These are phyloP conservation scores for Lacerta agilis DNA, from an alignment of 2,797 vertebrate genomes.

Conservation along the genomic window DNA sequence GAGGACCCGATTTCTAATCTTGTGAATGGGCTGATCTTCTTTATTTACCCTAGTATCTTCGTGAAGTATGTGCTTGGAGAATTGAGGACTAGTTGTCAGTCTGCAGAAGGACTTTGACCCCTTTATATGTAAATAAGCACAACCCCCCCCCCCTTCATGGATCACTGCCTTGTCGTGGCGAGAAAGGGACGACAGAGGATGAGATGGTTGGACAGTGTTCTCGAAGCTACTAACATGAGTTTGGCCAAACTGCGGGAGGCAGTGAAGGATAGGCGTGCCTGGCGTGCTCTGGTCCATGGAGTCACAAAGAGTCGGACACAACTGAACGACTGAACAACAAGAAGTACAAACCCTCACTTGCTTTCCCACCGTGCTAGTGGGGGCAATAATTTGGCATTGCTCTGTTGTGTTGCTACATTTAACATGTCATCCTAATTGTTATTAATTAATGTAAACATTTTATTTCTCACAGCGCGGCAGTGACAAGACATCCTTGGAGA, in stretches of 20 bases:
- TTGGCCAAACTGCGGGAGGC: too few species aligned
- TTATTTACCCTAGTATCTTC: background rate
- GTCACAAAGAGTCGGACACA: too few species aligned
- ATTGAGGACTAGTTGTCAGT: background rate
- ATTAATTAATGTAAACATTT: constrained; percentile 3
- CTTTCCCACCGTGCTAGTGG: background rate
- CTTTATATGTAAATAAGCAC: background rate
- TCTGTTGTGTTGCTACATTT: background rate
- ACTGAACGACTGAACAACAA: too few species aligned
- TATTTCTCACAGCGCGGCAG: background rate
- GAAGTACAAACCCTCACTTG: background rate
- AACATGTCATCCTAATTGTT: background rate
- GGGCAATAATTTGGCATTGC: constrained; percentile 8
- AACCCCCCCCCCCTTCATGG: too few species aligned
- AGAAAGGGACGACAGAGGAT: too few species aligned
- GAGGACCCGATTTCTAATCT: background rate
- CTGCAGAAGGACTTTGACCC: background rate
- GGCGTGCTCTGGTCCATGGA: too few species aligned
- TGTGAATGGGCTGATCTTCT: background rate
- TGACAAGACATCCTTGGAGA: background rate
- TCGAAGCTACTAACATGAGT: too few species aligned
- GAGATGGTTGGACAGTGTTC: too few species aligned
- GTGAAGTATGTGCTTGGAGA: background rate
- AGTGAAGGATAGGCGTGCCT: too few species aligned
- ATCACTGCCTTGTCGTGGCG: too few species aligned